phyloP scores from a whole-genome alignment of 2,797 vertebrate genomes.

The Malacoraja senta region DNA sequence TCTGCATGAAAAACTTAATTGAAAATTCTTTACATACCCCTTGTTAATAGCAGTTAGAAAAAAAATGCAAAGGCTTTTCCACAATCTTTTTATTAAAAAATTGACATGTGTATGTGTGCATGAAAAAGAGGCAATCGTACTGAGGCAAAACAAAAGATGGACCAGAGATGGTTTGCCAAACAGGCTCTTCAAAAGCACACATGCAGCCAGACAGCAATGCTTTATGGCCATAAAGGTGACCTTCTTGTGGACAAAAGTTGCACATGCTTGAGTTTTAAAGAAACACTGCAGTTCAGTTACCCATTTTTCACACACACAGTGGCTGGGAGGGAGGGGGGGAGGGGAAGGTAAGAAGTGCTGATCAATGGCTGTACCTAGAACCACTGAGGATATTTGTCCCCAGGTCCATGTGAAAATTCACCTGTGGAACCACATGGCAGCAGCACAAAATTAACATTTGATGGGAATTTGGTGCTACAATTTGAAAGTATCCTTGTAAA shows the following conservation, averaged over 20 bases:
- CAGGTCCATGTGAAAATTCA: background rate
- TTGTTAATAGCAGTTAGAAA: constrained; percentile 47
- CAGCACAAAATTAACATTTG: too few relatives aligned
- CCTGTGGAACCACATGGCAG: background rate
- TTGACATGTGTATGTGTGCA: constrained; percentile 70
- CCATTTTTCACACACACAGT: constrained; percentile 65
- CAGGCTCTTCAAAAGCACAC: constrained; percentile 61
- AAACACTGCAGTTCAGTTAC: constrained; percentile 67
- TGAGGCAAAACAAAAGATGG: constrained; percentile 64
- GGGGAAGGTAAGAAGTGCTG: too few relatives aligned
- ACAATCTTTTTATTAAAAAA: constrained; percentile 61
- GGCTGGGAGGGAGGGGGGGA: background rate
- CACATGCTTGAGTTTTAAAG: constrained; percentile 61
- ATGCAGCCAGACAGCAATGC: constrained; percentile 68
- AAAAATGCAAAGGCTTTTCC: constrained; percentile 69
- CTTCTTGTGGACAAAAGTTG: constrained; percentile 62
- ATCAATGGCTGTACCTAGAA: constrained; percentile 31
- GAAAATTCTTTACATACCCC: constrained; percentile 48
- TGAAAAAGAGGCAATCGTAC: constrained; percentile 73
- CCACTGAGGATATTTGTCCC: background rate
- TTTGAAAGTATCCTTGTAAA: background rate
- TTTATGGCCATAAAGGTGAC: constrained; percentile 59
- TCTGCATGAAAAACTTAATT: background rate
- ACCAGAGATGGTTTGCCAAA: constrained; percentile 60
- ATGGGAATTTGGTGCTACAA: too few relatives aligned